Conservation (phyloP, 2,797 vertebrate species). For the Macroramphosus scolopax region DNA sequence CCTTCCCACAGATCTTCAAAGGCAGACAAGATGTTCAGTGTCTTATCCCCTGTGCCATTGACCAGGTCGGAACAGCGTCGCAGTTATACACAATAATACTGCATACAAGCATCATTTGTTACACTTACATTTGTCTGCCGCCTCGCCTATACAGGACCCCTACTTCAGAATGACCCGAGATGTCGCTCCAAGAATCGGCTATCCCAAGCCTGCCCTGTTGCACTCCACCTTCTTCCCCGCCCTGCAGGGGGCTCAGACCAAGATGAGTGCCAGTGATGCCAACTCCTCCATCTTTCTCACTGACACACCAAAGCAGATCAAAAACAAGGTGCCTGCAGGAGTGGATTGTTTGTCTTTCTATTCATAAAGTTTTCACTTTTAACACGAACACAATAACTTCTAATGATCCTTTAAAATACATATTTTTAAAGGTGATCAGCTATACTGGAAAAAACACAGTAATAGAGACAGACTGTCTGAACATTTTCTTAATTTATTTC, state of each 20-base stretch:
- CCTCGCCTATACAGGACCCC: conserved; percentile 81
- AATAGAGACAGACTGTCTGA: no score
- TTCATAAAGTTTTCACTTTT: no score
- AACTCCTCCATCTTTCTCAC: conserved; percentile 98
- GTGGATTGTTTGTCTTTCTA: no score
- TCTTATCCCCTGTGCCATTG: conserved; percentile 97
- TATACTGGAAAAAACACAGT: no score
- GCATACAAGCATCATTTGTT: not conserved
- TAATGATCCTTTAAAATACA: no score
- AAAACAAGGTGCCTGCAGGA: conserved; percentile 85
- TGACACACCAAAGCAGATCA: conserved; percentile 95
- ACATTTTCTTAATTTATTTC: no score
- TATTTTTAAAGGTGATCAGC: no score
- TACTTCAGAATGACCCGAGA: conserved; percentile 99
- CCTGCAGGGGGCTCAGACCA: conserved; percentile 96
- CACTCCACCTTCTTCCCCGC: conserved; percentile 98
- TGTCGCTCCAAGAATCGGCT: conserved; percentile 92
- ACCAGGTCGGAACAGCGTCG: conserved; percentile 81
- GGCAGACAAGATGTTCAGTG: conserved; percentile 87
- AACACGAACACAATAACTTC: no score
- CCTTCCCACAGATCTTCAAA: conserved; percentile 93
- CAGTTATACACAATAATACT: not conserved
- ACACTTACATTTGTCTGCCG: not conserved
- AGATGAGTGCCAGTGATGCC: conserved; percentile 96
- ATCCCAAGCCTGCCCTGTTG: conserved; percentile 90